Conservation (phyloP, 2,888 invertebrate genomes). For the Lamellibrachia columna region DNA sequence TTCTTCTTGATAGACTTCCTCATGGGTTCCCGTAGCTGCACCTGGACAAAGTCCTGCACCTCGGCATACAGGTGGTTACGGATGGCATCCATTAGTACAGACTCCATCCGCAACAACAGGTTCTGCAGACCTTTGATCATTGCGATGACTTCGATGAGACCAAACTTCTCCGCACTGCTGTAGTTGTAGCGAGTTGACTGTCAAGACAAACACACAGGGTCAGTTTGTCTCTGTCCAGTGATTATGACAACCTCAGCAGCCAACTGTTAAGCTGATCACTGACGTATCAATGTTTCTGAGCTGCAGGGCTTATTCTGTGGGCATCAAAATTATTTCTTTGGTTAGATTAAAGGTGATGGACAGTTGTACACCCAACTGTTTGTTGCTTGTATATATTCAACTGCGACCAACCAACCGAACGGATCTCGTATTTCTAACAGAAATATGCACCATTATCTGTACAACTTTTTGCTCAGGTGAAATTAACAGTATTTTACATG, state of each 20-base stretch:
- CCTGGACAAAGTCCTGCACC: slow-evolving; percentile 95
- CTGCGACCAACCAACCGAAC: too few relatives aligned
- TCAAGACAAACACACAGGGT: not conserved
- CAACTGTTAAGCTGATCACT: too few relatives aligned
- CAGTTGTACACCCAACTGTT: too few relatives aligned
- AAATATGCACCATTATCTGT: too few relatives aligned
- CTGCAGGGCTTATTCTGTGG: too few relatives aligned
- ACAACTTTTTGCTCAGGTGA: too few relatives aligned
- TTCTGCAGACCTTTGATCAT: slow-evolving; percentile 97
- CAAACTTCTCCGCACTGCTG: slow-evolving; percentile 95
- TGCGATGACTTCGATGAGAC: slow-evolving; percentile 96
- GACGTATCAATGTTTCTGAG: too few relatives aligned
- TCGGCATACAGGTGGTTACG: slow-evolving; percentile 93
- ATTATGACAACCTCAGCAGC: not conserved
- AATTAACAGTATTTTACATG: too few relatives aligned
- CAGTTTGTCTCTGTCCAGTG: not conserved
- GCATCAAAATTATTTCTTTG: too few relatives aligned
- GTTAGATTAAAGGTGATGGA: too few relatives aligned
- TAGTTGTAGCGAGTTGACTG: slow-evolving; percentile 97
- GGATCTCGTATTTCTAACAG: too few relatives aligned
- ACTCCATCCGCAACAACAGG: slow-evolving; percentile 96
- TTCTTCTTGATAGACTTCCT: slow-evolving; percentile 97
- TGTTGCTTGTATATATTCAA: too few relatives aligned
- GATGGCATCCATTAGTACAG: slow-evolving; percentile 91
- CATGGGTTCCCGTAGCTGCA: slow-evolving; percentile 86